These are phyloP conservation scores for Carapus acus DNA, from an alignment of 2,797 vertebrate species.

Conservation along the genomic window DNA sequence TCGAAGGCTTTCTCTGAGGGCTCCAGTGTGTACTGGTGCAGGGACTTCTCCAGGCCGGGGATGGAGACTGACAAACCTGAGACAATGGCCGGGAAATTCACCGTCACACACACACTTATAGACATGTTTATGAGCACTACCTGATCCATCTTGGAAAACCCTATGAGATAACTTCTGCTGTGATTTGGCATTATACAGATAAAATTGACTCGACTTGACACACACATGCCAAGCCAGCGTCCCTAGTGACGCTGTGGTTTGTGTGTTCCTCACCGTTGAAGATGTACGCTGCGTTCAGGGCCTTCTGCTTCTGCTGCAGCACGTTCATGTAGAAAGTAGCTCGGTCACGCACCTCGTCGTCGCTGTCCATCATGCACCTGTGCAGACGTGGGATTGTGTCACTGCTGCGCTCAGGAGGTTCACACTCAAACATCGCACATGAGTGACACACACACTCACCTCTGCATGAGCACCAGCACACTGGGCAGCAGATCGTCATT, in stretches of 20 bases:
- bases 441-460: conserved; percentile 62
- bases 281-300: conserved; percentile 92
- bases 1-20: conserved; percentile 93
- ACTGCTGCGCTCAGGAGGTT: no score
- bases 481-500: conserved; percentile 94
- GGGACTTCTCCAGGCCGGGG: conserved; percentile 91
- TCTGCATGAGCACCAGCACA: conserved; percentile 92
- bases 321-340: conserved; percentile 97
- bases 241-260: no score
- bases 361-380: conserved; percentile 99
- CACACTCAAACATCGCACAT: no score
- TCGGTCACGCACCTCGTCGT: conserved; percentile 94
- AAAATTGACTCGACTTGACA: no score
- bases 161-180: no score
- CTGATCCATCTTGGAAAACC: no score
- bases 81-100: background rate
- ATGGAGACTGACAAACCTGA: conserved; percentile 88
- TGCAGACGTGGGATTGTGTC: background rate
- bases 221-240: no score
- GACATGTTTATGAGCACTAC: no score
- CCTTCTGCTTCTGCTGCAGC: conserved; percentile 91
- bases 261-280: conserved; percentile 79
- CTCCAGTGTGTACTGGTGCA: conserved; percentile 92
- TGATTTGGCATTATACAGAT: no score
- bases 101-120: no score